These are phyloP conservation scores for Augochlora pura DNA, from an alignment of 1,140 invertebrate genomes.

Conservation along the genomic window DNA sequence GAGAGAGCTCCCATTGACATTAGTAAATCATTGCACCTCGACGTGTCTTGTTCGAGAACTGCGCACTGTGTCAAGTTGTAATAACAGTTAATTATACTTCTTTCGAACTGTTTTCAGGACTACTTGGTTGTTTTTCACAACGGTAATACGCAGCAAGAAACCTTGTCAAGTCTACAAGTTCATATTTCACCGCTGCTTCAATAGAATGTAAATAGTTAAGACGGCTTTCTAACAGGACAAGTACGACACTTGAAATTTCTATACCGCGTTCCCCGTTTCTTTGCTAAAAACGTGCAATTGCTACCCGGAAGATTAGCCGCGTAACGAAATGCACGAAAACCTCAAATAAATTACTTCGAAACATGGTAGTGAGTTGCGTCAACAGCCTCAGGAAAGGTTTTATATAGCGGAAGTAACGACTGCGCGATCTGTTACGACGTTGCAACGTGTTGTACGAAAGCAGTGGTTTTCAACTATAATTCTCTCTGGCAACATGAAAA, in stretches of 20 bases:
- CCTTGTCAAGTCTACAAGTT: background rate
- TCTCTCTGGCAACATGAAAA: background rate
- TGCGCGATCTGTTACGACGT: slow-evolving; percentile 3
- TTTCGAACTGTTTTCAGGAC: too few relatives aligned
- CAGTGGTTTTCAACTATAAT: slow-evolving; percentile 4
- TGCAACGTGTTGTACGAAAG: slow-evolving; percentile 16
- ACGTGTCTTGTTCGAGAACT: slow-evolving; percentile 39
- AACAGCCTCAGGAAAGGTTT: slow-evolving; percentile 18
- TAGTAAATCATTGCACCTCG: slow-evolving; percentile 44
- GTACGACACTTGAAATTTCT: background rate
- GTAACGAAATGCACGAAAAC: slow-evolving; percentile 13
- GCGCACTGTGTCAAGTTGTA: background rate
- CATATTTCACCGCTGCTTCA: background rate
- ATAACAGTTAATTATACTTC: too few relatives aligned
- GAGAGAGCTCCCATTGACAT: slow-evolving; percentile 41
- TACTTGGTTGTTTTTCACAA: background rate
- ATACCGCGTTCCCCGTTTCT: background rate
- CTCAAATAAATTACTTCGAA: slow-evolving; percentile 33
- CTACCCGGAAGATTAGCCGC: slow-evolving; percentile 28
- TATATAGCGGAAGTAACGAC: slow-evolving; percentile 31
- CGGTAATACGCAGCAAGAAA: background rate
- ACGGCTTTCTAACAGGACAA: slow-evolving; percentile 7
- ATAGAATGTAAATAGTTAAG: background rate
- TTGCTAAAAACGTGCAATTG: background rate
- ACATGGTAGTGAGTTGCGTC: slow-evolving; percentile 28